Evolutionary conservation across 2,797 vertebrate species (phyloP).

Genomic region (Lepilemur ruficaudatus): DNA sequence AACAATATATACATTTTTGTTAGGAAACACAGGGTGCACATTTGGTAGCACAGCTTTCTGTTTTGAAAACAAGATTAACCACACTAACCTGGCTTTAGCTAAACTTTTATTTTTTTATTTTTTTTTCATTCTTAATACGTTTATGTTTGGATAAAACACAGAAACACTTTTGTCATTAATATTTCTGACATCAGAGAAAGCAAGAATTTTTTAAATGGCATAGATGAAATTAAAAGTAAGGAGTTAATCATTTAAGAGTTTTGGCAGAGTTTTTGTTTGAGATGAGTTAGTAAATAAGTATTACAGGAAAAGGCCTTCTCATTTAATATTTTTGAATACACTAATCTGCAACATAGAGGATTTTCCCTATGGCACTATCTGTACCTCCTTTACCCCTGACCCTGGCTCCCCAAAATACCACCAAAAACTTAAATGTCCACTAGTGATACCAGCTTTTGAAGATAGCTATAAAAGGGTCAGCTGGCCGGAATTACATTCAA

Average conservation of each 20-base stretch:
- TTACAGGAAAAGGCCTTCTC: background rate
- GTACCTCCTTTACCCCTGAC: background rate
- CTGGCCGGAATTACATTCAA: background rate
- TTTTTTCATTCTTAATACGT: background rate
- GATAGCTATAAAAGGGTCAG: background rate
- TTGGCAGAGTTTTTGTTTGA: background rate
- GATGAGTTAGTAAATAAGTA: background rate
- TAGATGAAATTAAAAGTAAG: background rate
- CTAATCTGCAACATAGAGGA: background rate
- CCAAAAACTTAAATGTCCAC: background rate
- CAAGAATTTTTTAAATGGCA: background rate
- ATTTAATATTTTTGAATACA: background rate
- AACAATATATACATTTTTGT: background rate
- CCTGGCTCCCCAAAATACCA: background rate
- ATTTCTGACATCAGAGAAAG: background rate
- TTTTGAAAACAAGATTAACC: slow-evolving; percentile 35
- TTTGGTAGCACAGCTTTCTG: background rate
- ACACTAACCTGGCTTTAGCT: background rate
- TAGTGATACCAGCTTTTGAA: background rate
- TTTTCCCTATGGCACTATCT: background rate
- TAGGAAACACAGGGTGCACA: background rate
- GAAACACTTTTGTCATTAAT: slow-evolving; percentile 5
- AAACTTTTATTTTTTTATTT: background rate
- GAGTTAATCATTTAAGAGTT: background rate
- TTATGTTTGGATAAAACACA: slow-evolving; percentile 22